Evolutionary conservation across 2,113 vertebrate genomes (phyloP), one percentile per base, ranked within the genome.

Genomic region (Dromas ardeola): DNA sequence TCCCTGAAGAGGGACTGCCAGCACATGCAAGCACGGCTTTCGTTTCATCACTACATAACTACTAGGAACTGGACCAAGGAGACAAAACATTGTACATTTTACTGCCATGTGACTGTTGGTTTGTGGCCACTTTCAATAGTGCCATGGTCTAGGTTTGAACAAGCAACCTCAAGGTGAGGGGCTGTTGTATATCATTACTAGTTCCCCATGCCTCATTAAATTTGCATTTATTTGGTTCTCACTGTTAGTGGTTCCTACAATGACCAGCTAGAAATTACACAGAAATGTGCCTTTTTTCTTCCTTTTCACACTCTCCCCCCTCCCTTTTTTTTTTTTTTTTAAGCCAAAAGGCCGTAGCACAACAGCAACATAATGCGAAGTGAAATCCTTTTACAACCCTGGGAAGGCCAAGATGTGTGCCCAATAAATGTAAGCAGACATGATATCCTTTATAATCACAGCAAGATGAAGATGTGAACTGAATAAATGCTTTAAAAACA

Each of bases 381-480:
- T 84, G 96, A 97, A 96, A 94, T 66, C 94, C 93, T 76, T 97
- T 80, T 95, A 93, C 93, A 94, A 89, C 71, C 72, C 94, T 82
- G 36, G 88, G 93, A 96, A 97, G 90, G 84, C 82, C 25, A 53
- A 97, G 96, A 97, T 91, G 82, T 78, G 87, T 91, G 94, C 86
- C 89, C 92, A 79, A 72, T 92, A 97, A 97, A 96, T 96, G 90
- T 82, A 97, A 98, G 95, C 87, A 96, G 96, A 96, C 94, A 93
- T 95, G 94, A 95, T 91, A 97, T 90, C 93, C 90, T 97, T 97
- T 93, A 88, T 97, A 97, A 97, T 97, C 97, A 97, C 97, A 96
- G 82, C 79, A 67, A 86, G 88, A 97, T 81, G 89, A 98, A 98
- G 94, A 97, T 97, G 97, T 97, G 97, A 96, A 95, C 91, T 93